These are phyloP conservation scores for Melanotaenia duboulayi DNA, from an alignment of 2,113 vertebrate species.

Conservation along the genomic window DNA sequence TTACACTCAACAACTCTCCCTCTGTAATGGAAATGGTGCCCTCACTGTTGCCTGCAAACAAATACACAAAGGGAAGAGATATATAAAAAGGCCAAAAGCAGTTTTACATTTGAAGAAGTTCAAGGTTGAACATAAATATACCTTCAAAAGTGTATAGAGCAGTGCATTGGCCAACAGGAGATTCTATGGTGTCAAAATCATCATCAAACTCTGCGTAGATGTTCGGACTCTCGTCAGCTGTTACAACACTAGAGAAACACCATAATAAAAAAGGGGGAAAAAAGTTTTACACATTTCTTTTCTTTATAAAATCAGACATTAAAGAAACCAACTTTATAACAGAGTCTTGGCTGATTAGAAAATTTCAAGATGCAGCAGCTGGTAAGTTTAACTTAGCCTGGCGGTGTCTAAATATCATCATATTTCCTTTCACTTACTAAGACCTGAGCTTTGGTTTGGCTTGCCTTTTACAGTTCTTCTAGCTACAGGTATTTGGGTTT, in stretches of 20 bases:
- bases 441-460: too few relatives aligned
- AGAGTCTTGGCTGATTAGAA: too few relatives aligned
- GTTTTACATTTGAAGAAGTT: background rate
- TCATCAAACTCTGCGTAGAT: conserved; percentile 83
- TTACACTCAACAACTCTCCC: conserved; percentile 85
- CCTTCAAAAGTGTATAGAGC: conserved; percentile 89
- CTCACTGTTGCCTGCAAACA: conserved; percentile 74
- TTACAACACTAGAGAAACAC: conserved; percentile 37
- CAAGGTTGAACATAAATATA: conserved; percentile 42
- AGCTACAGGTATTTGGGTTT: too few relatives aligned
- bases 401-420: too few relatives aligned
- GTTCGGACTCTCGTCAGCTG: conserved; percentile 26
- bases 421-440: too few relatives aligned
- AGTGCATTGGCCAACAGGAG: conserved; percentile 83
- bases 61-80: conserved; percentile 26
- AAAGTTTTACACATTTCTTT: background rate
- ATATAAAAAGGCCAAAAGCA: background rate
- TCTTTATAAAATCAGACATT: background rate
- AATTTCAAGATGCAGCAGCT: too few relatives aligned
- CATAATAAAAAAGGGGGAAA: background rate
- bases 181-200: conserved; percentile 84
- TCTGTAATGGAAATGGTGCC: conserved; percentile 86
- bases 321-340: background rate
- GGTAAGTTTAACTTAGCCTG: too few relatives aligned
- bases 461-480: too few relatives aligned